Base-by-base conservation (phyloP, 2,888 invertebrate species). In the Sinhomidia bicolor region DNA sequence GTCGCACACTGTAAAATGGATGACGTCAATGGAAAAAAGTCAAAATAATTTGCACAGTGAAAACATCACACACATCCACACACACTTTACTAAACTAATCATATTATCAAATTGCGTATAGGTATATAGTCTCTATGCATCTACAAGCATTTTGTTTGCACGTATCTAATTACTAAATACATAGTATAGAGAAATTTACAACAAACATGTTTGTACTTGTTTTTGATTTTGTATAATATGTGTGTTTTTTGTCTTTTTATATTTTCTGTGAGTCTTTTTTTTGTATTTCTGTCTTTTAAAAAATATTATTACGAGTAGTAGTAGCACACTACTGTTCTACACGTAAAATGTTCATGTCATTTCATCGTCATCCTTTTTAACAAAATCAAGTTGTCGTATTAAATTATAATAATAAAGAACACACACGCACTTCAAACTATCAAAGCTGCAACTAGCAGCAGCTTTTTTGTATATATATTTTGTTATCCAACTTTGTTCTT, bases 21-120 rank as follows among this genome's bases (percentile, higher is more conserved):
- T 74, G 74, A 74, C 74, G 47, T 74, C 74, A 74, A 47, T 74
- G 47, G 20, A 14, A 74, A 65, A 44, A 74, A 74, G 74, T 74
- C 74, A 74, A 36, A 74, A 26, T 14, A 47, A 47, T 74, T 74
- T 47, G 14, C 1, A 23, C 26, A 74, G 26, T n/a, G 47, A 74
- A 74, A 74, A 26, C 14, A 14, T 12, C 14, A 14, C 7, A 71
- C 20, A 29, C n/a, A 32, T 23, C n/a, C 29, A 3, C 60, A 44
- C 41, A 23, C 71, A 12, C n/a, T n/a, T n/a, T n/a, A n/a, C n/a
- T n/a, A n/a, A 10, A 26, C n/a, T 5, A 74, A 74, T 12, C 20
- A 17, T 71, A 71, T 29, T 20, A 41, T 71, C 6, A 20, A 71
- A 74, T 47, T 74, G 12, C 14, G 47, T 47, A 47, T n/a, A n/a